Conservation (phyloP, 2,888 invertebrate genomes). For the Nesidiocoris tenuis region DNA sequence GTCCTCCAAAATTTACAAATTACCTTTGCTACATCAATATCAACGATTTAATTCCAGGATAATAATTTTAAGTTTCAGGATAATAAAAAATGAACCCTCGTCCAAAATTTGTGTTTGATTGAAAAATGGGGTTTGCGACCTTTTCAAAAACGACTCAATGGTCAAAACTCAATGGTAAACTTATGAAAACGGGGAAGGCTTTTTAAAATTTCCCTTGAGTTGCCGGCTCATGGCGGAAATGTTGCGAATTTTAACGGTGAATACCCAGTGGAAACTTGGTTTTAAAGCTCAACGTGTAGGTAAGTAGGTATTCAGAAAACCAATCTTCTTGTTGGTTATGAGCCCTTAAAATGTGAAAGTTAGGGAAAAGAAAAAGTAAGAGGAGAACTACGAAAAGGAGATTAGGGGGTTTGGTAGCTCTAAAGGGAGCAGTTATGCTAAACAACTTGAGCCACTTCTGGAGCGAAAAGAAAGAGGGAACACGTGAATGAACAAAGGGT, state of each 20-base stretch:
- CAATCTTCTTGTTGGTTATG: background rate
- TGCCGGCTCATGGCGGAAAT: too few species aligned
- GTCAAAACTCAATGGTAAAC: too few species aligned
- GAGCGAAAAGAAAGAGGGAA: background rate
- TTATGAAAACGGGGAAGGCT: too few species aligned
- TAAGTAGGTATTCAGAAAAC: background rate
- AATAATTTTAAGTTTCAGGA: too few species aligned
- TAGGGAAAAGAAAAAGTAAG: background rate
- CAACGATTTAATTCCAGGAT: too few species aligned
- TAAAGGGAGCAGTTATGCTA: background rate
- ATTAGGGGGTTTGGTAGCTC: background rate
- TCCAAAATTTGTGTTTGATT: too few species aligned
- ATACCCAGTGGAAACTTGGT: background rate
- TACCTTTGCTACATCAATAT: too few species aligned
- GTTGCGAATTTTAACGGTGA: background rate
- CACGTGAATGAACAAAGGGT: background rate
- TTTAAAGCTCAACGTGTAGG: background rate
- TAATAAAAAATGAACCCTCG: too few species aligned
- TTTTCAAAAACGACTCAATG: too few species aligned
- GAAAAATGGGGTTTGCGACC: too few species aligned
- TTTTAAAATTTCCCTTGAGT: too few species aligned
- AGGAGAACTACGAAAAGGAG: background rate
- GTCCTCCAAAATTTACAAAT: too few species aligned
- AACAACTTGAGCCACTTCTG: background rate
- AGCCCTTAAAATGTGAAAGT: background rate